Percentiles rank a stretch among this genome's conserved stretches.
Evolutionary conservation across 2,113 vertebrate species (phyloP).

Genomic region (Scolopax mira): DNA sequence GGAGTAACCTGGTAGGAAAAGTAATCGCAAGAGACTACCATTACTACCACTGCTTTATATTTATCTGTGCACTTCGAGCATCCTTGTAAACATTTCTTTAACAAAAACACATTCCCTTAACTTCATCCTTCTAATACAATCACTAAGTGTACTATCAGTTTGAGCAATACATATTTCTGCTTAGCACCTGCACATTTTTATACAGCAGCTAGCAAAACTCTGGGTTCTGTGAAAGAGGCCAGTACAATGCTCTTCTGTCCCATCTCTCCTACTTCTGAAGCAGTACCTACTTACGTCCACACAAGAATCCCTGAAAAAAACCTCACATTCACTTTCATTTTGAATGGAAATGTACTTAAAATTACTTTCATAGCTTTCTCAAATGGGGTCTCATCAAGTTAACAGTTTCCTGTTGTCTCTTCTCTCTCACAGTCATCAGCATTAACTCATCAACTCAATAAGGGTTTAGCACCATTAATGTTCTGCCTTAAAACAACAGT

Average conservation of each 20-base stretch:
- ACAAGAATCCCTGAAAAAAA: neutral
- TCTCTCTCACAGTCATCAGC: neutral
- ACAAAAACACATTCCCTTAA: neutral
- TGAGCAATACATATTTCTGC: neutral
- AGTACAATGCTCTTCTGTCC: neutral
- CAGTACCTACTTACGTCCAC: neutral
- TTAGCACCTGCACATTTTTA: neutral
- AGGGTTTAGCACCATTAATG: neutral
- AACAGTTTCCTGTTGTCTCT: neutral
- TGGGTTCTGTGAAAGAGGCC: neutral
- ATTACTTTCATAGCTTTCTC: neutral
- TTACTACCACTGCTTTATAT: neutral
- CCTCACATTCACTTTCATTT: neutral
- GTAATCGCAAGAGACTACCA: neutral
- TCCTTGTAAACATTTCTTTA: neutral
- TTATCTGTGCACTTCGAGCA: neutral
- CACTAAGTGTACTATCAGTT: neutral
- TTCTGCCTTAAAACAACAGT: neutral
- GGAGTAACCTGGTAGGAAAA: neutral
- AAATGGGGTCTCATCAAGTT: neutral
- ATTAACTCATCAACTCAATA: neutral
- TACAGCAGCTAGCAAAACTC: neutral
- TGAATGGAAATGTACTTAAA: neutral
- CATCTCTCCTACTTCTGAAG: neutral
- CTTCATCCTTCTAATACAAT: neutral